Base-by-base conservation (phyloP, 2,888 invertebrate species). In the Entomobrya proxima region DNA sequence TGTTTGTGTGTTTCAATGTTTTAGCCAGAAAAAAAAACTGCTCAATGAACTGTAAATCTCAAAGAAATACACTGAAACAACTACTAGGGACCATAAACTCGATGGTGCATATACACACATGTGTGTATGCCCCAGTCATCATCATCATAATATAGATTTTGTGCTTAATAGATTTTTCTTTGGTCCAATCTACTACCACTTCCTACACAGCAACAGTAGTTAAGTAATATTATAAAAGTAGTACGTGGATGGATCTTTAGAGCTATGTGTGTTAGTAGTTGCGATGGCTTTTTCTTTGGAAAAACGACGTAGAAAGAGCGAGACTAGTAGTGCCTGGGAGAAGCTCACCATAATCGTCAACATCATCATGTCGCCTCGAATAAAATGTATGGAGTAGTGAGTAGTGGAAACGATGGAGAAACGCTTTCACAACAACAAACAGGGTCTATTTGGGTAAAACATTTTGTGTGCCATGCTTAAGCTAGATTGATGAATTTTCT, bases 401-500 rank as follows among this genome's bases (percentile, higher is more conserved):
- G 27, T 27, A 32, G 30, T n/a, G 52, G 50, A 50, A n/a, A 9
- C 2, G 21, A n/a, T 32, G 35, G n/a, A 37, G 24, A 40, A 13
- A 67, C 67, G 40, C 67, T 40, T 69, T 69, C 40, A 69, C 69
- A 69, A 69, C 44, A 69, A 69, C 21, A 69, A 40, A 69, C 40
- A 72, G 50, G 61, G 40, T 74, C 47, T 85, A 50, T 85, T 85
- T 75, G 69, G 85, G 44, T 32, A 80, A 85, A 85, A 85, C 79
- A 85, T 85, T 76, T 67, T 69, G 85, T 77, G 69, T 58, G 77
- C 81, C 86, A 86, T 80, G 86, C 76, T 86, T 88, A 88, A 88
- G 87, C 87, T 88, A 88, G 87, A 88, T 88, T 88, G 86, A 88
- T 88, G 87, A 88, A 88, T 77, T 88, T 88, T 88, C 87, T 86